phyloP scores from a whole-genome alignment of 1,140 invertebrate species.

The Drosophila nasuta region DNA sequence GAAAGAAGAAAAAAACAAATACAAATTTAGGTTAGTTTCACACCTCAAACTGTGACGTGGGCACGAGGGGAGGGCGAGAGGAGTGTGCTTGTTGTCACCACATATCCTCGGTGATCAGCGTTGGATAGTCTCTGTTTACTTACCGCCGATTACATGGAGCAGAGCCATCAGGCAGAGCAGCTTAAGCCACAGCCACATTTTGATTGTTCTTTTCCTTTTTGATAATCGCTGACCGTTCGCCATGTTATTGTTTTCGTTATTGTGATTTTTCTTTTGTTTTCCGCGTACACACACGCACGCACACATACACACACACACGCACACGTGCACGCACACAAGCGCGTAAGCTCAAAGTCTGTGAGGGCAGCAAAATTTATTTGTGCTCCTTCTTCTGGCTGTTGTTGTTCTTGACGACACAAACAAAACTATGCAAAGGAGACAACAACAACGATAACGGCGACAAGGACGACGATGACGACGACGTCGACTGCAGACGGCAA shows the following conservation, averaged over 20 bases:
- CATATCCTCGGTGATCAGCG: constrained; percentile 20
- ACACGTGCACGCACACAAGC: constrained; percentile 35
- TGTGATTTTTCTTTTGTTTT: constrained; percentile 76
- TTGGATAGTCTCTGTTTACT: constrained; percentile 35
- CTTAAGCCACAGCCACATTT: constrained; percentile 53
- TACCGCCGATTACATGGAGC: constrained; percentile 51
- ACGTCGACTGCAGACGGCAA: constrained; percentile 52
- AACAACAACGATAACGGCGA: neutral
- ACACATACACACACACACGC: constrained; percentile 7
- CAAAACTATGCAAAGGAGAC: constrained; percentile 47
- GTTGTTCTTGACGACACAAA: constrained; percentile 31
- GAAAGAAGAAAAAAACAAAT: constrained; percentile 4
- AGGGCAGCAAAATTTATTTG: constrained; percentile 24
- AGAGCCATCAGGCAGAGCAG: constrained; percentile 59
- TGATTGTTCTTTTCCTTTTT: constrained; percentile 39
- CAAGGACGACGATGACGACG: constrained; percentile 20
- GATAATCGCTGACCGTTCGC: constrained; percentile 36
- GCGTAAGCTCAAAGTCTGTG: constrained; percentile 74
- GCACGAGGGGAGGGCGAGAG: constrained; percentile 1
- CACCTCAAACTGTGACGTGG: constrained; percentile 38
- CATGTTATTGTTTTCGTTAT: constrained; percentile 66
- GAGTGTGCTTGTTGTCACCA: neutral
- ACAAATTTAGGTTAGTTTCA: constrained; percentile 64
- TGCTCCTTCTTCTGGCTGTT: constrained; percentile 14
- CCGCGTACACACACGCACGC: constrained; percentile 49